Evolutionary conservation across 2,888 invertebrate genomes (phyloP), one percentile per base, ranked within the genome.

Genomic region (Malthinus seriepunctatus): DNA sequence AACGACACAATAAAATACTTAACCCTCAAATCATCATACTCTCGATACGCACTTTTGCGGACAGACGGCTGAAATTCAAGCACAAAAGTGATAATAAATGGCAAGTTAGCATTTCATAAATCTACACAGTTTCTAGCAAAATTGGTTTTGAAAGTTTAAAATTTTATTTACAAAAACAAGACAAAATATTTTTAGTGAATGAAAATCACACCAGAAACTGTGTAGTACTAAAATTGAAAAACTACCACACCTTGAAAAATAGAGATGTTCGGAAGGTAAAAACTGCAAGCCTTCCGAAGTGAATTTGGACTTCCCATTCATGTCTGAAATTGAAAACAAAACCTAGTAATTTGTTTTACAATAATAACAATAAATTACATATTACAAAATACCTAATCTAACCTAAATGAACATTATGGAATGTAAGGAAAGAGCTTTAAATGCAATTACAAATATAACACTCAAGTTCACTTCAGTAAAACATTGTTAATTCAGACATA

Each of bases 1-100:
- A 71, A 72, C 71, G 71, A 72, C 71, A 71, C 72, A 63, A 63
- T 68, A 66, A 66, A 65, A 67, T 70, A 70, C 70, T 69, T 51
- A 69, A 59, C 67, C 69, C 67, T 57, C 44, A 55, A 51, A 42
- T 14, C 39, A 42, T 56, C 62, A 61, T 59, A 50, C 57, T 49
- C 60, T 56, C 49, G 44, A 31, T 23, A 58, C 63, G 12, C 14
- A 52, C 51, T 54, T 51, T 45, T 47, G 52, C 54, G 54, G 52
- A 59, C 51, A 42, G 48, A 51, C 56, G 65, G 72, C 70, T 72
- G 71, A 72, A 73, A 71, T 58, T 63, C 70, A 65, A 71, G 61
- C 67, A 65, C 51, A 54, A 42, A 52, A 48, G 54, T 66, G 60
- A 66, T 63, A 63, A 62, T 37, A 58, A 63, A 51, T 44, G 38